Percentiles rank a stretch among this genome's conserved stretches.
Conservation (phyloP, 2,797 vertebrate species). For the Trichosurus vulpecula region DNA sequence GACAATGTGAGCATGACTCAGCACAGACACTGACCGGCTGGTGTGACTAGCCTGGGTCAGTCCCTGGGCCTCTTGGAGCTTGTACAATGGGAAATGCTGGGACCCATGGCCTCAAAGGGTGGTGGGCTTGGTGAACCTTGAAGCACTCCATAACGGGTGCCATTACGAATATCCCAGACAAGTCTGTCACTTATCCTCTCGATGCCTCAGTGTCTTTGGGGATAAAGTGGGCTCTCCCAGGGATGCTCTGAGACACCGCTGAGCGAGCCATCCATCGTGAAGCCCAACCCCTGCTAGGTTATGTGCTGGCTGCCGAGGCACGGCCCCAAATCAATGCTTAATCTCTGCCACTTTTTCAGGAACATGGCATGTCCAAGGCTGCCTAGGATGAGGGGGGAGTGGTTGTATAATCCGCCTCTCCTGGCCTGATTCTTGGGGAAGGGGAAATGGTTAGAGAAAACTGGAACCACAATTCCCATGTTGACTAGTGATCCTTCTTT, state of each 20-base stretch:
- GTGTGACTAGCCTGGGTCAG: too few species aligned
- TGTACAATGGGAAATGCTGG: background rate
- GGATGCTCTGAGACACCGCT: background rate
- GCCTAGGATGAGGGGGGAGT: background rate
- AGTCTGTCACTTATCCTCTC: background rate
- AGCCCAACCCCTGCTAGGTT: background rate
- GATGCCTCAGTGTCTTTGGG: background rate
- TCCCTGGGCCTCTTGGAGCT: background rate
- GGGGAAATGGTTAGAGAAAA: background rate
- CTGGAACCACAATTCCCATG: background rate
- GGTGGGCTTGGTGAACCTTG: background rate
- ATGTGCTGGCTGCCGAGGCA: background rate
- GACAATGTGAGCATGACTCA: background rate
- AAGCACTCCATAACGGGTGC: too few species aligned
- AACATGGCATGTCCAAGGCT: background rate
- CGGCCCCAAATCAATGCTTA: background rate
- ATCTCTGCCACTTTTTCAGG: background rate
- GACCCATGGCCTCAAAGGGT: background rate
- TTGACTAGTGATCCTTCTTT: background rate
- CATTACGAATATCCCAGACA: background rate
- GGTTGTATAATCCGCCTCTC: background rate
- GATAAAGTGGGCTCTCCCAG: background rate
- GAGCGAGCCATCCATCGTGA: too few species aligned
- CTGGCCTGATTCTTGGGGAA: background rate
- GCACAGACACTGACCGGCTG: background rate